These are phyloP conservation scores for Acarapis woodi DNA, from an alignment of 1,140 invertebrate genomes.

Conservation along the genomic window DNA sequence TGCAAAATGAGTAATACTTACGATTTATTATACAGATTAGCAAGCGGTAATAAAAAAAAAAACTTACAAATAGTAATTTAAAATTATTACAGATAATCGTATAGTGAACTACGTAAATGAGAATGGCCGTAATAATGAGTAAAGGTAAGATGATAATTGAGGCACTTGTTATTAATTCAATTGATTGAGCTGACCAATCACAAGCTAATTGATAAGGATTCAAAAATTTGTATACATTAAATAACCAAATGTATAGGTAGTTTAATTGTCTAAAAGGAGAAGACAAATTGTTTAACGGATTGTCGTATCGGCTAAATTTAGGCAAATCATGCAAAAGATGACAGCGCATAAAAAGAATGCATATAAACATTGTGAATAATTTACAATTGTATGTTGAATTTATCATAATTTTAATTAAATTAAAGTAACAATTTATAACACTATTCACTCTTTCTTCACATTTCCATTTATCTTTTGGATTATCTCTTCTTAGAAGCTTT, in stretches of 20 bases:
- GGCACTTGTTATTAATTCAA: constrained; percentile 38
- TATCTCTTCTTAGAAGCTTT: too few relatives aligned
- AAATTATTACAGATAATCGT: not conserved
- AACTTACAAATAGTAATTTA: not conserved
- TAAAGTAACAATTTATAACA: too few relatives aligned
- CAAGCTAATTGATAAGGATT: constrained; percentile 53
- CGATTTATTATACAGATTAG: too few relatives aligned
- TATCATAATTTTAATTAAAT: too few relatives aligned
- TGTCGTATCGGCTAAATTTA: constrained; percentile 14
- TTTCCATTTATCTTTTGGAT: too few relatives aligned
- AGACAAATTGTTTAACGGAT: constrained; percentile 17
- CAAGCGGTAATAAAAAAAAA: constrained; percentile 17
- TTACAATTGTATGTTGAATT: too few relatives aligned
- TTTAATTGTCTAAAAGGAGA: constrained; percentile 27
- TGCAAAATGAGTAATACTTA: too few relatives aligned
- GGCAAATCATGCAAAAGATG: too few relatives aligned
- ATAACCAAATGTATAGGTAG: constrained; percentile 51
- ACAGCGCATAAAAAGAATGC: too few relatives aligned
- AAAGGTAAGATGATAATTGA: not conserved
- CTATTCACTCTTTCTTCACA: too few relatives aligned
- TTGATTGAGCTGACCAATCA: constrained; percentile 79
- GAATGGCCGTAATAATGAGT: not conserved
- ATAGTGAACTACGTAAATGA: not conserved
- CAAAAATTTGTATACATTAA: constrained; percentile 47
- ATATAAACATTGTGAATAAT: too few relatives aligned